Evolutionary conservation across 2,888 invertebrate species (phyloP).

Genomic region (Apeira syringaria): DNA sequence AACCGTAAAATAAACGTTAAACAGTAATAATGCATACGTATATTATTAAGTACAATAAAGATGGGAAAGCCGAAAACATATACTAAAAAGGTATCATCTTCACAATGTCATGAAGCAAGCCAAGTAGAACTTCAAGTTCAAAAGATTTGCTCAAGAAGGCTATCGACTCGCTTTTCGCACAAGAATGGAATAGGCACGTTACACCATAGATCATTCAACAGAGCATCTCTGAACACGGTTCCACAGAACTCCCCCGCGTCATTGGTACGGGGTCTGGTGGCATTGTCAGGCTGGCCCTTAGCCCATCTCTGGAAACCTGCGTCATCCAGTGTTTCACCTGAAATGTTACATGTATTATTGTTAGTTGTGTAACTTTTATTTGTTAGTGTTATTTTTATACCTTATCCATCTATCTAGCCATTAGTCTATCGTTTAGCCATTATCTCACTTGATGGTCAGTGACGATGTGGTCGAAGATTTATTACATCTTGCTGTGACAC

Average conservation of each 20-base stretch:
- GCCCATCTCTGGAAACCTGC: constrained; percentile 46
- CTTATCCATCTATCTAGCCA: too few species aligned
- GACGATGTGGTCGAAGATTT: too few species aligned
- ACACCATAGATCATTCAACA: constrained; percentile 42
- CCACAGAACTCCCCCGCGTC: constrained; percentile 43
- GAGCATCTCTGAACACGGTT: constrained; percentile 33
- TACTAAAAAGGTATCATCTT: neutral
- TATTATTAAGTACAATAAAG: too few species aligned
- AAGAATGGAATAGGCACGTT: constrained; percentile 3
- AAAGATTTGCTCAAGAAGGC: neutral
- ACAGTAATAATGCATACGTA: too few species aligned
- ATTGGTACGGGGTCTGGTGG: neutral
- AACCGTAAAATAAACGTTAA: too few species aligned
- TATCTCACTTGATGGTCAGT: too few species aligned
- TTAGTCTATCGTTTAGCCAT: too few species aligned
- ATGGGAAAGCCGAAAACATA: too few species aligned
- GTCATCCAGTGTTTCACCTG: constrained; percentile 41
- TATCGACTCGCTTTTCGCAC: constrained; percentile 6
- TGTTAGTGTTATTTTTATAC: too few species aligned
- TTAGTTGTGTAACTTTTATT: too few species aligned
- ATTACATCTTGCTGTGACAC: too few species aligned
- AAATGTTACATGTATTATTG: too few species aligned
- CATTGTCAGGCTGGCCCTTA: constrained; percentile 39
- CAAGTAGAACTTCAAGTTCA: neutral
- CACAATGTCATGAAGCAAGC: neutral